Conservation (phyloP, 2,888 invertebrate genomes). For the Tortrix viridana region DNA sequence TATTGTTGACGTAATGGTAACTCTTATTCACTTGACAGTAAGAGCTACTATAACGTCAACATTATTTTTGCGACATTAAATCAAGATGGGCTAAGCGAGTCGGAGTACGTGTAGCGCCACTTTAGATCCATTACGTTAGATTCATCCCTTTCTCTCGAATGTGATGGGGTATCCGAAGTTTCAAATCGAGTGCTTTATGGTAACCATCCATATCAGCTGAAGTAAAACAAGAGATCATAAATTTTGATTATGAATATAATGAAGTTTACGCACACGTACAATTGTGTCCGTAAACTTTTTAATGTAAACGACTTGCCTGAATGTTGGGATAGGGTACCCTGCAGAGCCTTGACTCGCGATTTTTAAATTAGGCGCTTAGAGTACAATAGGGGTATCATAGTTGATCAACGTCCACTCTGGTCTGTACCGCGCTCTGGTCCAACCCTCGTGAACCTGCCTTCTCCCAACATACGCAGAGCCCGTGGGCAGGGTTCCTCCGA, state of each 20-base stretch:
- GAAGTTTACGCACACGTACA: slow-evolving; percentile 65
- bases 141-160: no score
- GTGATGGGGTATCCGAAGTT: no score
- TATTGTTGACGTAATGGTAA: no score
- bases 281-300: slow-evolving; percentile 64
- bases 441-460: slow-evolving; percentile 72
- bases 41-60: no score
- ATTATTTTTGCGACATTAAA: no score
- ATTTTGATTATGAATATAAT: slow-evolving; percentile 36
- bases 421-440: slow-evolving; percentile 44
- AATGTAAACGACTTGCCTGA: slow-evolving; percentile 89
- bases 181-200: no score
- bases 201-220: no score
- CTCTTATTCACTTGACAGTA: no score
- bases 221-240: slow-evolving; percentile 14
- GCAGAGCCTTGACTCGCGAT: slow-evolving; percentile 82
- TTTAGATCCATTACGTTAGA: no score
- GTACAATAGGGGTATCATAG: slow-evolving; percentile 58
- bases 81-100: no score
- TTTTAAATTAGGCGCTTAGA: slow-evolving; percentile 45
- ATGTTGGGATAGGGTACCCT: slow-evolving; percentile 99
- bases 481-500: slow-evolving; percentile 87
- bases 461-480: slow-evolving; percentile 86
- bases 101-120: no score
- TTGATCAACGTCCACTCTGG: slow-evolving; percentile 39